Base-by-base conservation (phyloP, 2,113 vertebrate species). In the Lota lota region DNA sequence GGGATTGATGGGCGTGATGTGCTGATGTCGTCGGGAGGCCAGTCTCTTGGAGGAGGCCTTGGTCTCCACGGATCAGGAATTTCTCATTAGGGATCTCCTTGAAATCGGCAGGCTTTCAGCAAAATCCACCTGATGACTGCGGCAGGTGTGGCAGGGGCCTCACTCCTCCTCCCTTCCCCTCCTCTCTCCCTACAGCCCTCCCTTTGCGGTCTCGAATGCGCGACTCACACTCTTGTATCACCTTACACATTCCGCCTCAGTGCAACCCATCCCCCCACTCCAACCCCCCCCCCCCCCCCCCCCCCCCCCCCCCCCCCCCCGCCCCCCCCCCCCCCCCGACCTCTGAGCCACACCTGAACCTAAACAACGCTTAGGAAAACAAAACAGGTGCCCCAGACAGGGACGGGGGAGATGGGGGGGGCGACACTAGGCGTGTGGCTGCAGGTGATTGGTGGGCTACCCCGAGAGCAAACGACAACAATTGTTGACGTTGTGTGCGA, bases 1-100 rank as follows among this genome's bases (percentile, higher is more conserved):
- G 72, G 73, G 75, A 76, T 58, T 63, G 64, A 78, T 64, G 54
- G 66, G 3, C 67, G 66, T 65, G 74, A 70, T 36, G 64, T 5
- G 53, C 18, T 56, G 63, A 68, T 64, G 40, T 47, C 40, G 78
- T 72, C 75, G 79, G 79, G 77, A 73, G 66, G 79, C 74, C 68
- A 76, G 61, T 87, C 85, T 61, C 85, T 76, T 47, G 63, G 63
- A 63, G 73, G 72, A 90, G 89, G 83, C 79, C 90, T 93, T 91
- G 85, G 75, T 72, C 86, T 80, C 88, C 86, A 33, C 85, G 86
- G 88, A 91, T 85, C 82, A 91, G 91, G 82, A 89, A 93, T 94
- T 94, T 93, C 86, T 94, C 89, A 93, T 94, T 90, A 89, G 77
- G 64, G 75, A 81, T 92, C 90, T 90, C 93, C 93, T 94, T 95